Percentiles rank a stretch among this genome's conserved stretches.
phyloP scores from a whole-genome alignment of 2,113 vertebrate species.

The Mustela lutreola region DNA sequence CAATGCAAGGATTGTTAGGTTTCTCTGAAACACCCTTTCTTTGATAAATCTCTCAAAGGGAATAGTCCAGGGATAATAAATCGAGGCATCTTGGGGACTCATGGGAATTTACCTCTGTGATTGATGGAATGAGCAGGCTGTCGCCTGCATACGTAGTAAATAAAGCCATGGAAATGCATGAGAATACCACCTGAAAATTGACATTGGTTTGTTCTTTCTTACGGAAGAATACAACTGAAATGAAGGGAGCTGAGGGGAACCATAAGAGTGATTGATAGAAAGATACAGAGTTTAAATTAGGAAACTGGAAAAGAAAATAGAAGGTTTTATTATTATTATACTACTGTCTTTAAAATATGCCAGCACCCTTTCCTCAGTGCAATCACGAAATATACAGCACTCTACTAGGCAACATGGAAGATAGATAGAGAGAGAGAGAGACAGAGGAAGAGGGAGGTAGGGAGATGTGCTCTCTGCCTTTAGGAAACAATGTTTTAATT shows the following conservation, averaged over 20 bases:
- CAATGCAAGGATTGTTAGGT: constrained; percentile 70
- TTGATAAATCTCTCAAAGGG: constrained; percentile 80
- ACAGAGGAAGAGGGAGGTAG: not conserved
- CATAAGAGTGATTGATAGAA: constrained; percentile 78
- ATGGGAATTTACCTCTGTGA: constrained; percentile 77
- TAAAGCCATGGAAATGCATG: constrained; percentile 68
- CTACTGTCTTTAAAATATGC: constrained; percentile 58
- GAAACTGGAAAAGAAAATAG: constrained; percentile 70
- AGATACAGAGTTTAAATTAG: constrained; percentile 75
- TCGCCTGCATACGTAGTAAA: constrained; percentile 76
- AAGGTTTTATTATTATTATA: constrained; percentile 69
- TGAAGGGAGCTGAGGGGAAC: constrained; percentile 54
- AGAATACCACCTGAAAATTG: constrained; percentile 75
- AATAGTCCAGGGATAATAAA: constrained; percentile 78
- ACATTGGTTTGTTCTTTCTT: constrained; percentile 78
- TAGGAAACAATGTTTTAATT: constrained; percentile 46
- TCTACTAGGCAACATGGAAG: not conserved
- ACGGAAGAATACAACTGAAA: constrained; percentile 72
- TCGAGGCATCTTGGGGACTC: constrained; percentile 56
- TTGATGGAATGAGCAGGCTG: constrained; percentile 66
- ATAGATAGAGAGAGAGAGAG: not conserved
- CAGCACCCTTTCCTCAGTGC: not conserved
- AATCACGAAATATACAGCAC: not conserved
- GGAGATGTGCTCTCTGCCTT: not conserved
- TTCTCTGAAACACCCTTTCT: constrained; percentile 75